A percentile compares a stretch with the other conserved stretches of the same genome.
Evolutionary conservation across 1,140 invertebrate genomes (phyloP).

Genomic region (Littorina saxatilis): DNA sequence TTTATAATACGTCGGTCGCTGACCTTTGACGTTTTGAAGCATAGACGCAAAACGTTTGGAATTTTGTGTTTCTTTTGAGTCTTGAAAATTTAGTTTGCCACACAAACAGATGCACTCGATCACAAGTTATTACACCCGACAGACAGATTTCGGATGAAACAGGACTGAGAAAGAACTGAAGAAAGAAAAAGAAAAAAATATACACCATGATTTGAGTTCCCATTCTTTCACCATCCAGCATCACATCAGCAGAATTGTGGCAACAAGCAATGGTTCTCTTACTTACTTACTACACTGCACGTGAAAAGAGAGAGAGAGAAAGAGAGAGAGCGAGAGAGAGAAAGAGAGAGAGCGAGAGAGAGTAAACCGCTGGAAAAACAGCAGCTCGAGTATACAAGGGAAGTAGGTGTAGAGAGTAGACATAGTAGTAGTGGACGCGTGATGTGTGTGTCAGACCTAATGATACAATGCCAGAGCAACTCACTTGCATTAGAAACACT

Average conservation of each 20-base stretch:
- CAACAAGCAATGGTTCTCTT: constrained; percentile 19
- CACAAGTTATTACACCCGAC: neutral
- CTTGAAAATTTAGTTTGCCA: too few relatives aligned
- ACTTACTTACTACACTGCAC: neutral
- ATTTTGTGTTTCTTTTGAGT: too few relatives aligned
- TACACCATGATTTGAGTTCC: neutral
- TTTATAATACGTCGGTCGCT: neutral
- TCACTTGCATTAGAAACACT: constrained; percentile 36
- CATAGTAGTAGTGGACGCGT: constrained; percentile 11
- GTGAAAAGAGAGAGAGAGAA: neutral
- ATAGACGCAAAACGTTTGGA: neutral
- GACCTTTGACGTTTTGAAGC: neutral
- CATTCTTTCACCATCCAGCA: constrained; percentile 18
- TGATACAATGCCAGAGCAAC: neutral
- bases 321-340: constrained; percentile 20
- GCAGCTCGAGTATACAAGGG: too few relatives aligned
- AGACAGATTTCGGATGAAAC: constrained; percentile 9
- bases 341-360: neutral
- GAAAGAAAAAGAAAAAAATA: neutral
- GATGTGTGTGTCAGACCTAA: constrained; percentile 7
- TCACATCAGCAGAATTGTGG: constrained; percentile 23
- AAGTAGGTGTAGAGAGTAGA: constrained; percentile 16
- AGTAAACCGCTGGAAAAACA: constrained; percentile 5
- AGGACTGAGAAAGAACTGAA: neutral
- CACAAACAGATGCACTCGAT: constrained; percentile 4